Conservation (phyloP, 2,888 invertebrate genomes). For the Tipula helvola region DNA sequence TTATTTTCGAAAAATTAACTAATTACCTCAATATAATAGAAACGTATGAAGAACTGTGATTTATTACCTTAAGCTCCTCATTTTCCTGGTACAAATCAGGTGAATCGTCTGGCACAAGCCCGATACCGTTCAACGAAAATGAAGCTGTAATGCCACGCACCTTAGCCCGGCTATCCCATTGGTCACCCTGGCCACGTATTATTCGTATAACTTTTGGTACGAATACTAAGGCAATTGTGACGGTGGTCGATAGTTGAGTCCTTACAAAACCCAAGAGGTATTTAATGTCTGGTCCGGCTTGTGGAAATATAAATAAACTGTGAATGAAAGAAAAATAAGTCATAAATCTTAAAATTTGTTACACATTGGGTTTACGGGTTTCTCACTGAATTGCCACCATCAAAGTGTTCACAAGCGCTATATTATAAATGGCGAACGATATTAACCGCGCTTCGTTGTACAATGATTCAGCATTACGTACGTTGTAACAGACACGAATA, state of each 20-base stretch:
- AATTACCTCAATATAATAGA: too few species aligned
- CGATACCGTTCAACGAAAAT: slow-evolving; percentile 75
- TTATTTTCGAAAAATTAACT: too few species aligned
- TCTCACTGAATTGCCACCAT: slow-evolving; percentile 93
- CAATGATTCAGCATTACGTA: slow-evolving; percentile 79
- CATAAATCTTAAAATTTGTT: background rate
- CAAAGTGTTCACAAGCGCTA: slow-evolving; percentile 80
- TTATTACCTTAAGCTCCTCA: slow-evolving; percentile 68
- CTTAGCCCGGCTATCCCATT: slow-evolving; percentile 76
- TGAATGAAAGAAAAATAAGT: background rate
- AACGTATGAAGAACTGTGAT: too few species aligned
- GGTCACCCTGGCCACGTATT: slow-evolving; percentile 73
- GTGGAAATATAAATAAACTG: slow-evolving; percentile 73
- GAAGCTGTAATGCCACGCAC: slow-evolving; percentile 75
- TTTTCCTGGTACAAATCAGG: slow-evolving; percentile 82
- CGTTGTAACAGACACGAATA: slow-evolving; percentile 72
- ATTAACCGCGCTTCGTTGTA: slow-evolving; percentile 89
- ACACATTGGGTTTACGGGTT: background rate
- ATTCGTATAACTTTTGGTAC: slow-evolving; percentile 60
- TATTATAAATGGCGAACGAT: slow-evolving; percentile 90
- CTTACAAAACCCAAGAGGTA: slow-evolving; percentile 84
- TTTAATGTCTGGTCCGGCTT: slow-evolving; percentile 83
- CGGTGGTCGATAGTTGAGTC: slow-evolving; percentile 83
- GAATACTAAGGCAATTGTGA: slow-evolving; percentile 38
- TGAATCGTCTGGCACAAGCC: slow-evolving; percentile 70